A percentile compares a stretch with the other conserved stretches of the same genome.
Conservation (phyloP, 2,888 invertebrate species). For the Himalopsyche kuldschensis region DNA sequence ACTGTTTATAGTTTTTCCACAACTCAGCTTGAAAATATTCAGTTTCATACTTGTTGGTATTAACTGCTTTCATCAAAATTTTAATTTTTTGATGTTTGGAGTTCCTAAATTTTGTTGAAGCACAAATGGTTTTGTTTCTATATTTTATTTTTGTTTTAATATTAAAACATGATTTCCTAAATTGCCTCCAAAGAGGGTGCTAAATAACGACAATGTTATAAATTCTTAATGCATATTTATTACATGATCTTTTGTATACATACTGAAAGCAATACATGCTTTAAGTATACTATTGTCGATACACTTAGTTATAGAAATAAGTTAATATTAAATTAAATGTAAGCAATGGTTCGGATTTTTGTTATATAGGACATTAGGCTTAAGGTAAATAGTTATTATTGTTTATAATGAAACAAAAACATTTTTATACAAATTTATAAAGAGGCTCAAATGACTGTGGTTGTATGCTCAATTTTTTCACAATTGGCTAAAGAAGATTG, state of each 20-base stretch:
- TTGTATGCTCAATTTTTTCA: constrained; percentile 27
- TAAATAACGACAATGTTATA: background rate
- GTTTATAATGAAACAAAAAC: background rate
- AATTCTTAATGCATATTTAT: background rate
- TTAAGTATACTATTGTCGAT: background rate
- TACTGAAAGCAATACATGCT: background rate
- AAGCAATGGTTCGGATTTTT: background rate
- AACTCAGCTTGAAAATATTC: background rate
- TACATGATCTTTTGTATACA: background rate
- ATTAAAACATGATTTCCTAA: background rate
- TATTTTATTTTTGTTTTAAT: background rate
- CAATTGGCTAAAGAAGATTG: constrained; percentile 17
- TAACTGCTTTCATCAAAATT: background rate
- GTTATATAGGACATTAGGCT: background rate
- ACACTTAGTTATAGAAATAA: background rate
- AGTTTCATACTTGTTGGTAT: background rate
- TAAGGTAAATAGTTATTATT: background rate
- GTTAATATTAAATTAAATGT: background rate
- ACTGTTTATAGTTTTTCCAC: no score
- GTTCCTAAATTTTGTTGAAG: background rate
- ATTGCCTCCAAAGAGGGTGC: background rate
- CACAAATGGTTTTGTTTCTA: constrained; percentile 9
- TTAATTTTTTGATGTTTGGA: background rate
- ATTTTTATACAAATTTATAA: constrained; percentile 7
- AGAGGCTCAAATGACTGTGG: constrained; percentile 31